Evolutionary conservation across 2,888 invertebrate species (phyloP), one percentile per base, ranked within the genome.

Genomic region (Ochropleura plecta): DNA sequence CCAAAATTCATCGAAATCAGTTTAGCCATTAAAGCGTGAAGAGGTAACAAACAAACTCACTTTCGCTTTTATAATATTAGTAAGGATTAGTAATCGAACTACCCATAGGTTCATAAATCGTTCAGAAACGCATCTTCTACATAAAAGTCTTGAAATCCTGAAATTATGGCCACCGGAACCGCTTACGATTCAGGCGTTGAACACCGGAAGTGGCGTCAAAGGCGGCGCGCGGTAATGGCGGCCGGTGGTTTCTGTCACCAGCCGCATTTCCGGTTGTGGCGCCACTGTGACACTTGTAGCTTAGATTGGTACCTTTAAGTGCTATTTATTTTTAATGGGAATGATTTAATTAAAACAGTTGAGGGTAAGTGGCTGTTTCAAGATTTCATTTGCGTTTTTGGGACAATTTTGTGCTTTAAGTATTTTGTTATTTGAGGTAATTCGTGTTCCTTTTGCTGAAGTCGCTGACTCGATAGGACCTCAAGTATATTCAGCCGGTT

Each of bases 181-280:
- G 81, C 78, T 87, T 87, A 88, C 82, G 82, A 82, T 83, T 83
- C 84, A 81, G 66, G 82, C 88, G 84, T 77, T 83, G 76, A 83
- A 82, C 75, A 84, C 83, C 89, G 90, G 90, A 90, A 79, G 86
- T 86, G 84, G 75, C 78, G 75, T 82, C 81, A 78, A 81, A 84
- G 76, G 73, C 76, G 60, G 69, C 73, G 72, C 71, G 68, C 70
- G 66, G 76, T 88, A 79, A 87, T 84, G 77, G 78, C 75, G 68
- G 77, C 65, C 74, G 79, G 82, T 71, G 81, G 87, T 88, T 83
- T 79, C 81, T 82, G 80, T 80, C 81, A 79, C 79, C 84, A 81
- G 79, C 76, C 85, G 82, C 81, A 84, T 87, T 87, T 89, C 90
- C 90, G 86, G 76, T 63, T 73, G 60, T 63, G 62, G 82, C 73